A percentile compares a stretch with the other conserved stretches of the same genome.
Evolutionary conservation across 2,888 invertebrate genomes (phyloP).

Genomic region (Oscheius myriophilus): DNA sequence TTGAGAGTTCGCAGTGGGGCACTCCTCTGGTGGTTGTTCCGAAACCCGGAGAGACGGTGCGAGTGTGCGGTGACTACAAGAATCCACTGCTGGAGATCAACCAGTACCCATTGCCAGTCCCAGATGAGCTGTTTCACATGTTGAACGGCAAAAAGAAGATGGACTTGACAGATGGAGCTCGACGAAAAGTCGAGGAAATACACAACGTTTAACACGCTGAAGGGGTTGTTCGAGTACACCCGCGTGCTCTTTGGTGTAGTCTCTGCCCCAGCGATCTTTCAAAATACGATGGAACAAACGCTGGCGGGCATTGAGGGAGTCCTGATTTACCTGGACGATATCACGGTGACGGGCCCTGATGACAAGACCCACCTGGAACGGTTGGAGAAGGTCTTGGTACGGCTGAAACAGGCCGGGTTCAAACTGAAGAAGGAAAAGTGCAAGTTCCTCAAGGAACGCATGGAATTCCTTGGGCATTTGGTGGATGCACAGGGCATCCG

Average conservation of each 20-base stretch:
- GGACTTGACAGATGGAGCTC: conserved; percentile 33
- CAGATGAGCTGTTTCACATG: conserved; percentile 32
- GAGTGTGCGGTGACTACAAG: conserved; percentile 35
- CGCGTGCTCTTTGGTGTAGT: conserved; percentile 34
- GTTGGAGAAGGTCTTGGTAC: conserved; percentile 37
- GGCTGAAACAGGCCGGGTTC: conserved; percentile 42
- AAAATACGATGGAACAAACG: no score
- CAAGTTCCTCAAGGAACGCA: conserved; percentile 39
- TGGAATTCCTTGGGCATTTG: conserved; percentile 57
- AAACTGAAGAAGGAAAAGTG: no score
- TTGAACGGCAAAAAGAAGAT: conserved; percentile 34
- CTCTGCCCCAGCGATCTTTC: conserved; percentile 38
- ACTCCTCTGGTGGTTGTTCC: conserved; percentile 38
- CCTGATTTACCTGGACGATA: conserved; percentile 49
- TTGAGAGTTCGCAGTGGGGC: conserved; percentile 33
- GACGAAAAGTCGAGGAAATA: no score
- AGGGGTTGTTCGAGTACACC: conserved; percentile 26
- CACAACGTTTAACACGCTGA: no score
- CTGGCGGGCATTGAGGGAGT: no score
- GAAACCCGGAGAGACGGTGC: conserved; percentile 28
- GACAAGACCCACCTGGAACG: conserved; percentile 41
- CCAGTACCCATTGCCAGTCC: conserved; percentile 31
- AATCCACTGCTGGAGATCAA: conserved; percentile 33
- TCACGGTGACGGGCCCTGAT: conserved; percentile 39
- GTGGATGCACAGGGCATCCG: conserved; percentile 48